phyloP scores from a whole-genome alignment of 2,888 invertebrate species.

The Lithophane semibrunnea region DNA sequence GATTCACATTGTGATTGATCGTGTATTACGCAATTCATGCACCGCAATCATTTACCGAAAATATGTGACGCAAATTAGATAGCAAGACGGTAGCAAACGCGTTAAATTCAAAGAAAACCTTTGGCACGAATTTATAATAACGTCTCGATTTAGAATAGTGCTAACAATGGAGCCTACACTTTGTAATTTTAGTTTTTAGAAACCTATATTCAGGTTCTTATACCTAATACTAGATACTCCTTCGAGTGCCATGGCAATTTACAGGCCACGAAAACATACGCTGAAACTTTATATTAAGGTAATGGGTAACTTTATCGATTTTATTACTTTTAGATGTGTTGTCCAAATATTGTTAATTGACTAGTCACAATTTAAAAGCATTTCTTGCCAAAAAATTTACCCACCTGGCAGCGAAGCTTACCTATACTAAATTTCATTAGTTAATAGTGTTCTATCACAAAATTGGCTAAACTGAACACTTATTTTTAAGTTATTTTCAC shows the following conservation, averaged over 20 bases:
- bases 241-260: constrained; percentile 42
- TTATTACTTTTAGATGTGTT: constrained; percentile 40
- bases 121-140: not conserved
- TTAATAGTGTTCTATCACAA: not conserved
- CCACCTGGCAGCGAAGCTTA: constrained; percentile 34
- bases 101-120: not conserved
- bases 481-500: not conserved
- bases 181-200: not conserved
- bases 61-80: no score
- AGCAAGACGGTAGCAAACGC: constrained; percentile 21
- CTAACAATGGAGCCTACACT: not conserved
- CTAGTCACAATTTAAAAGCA: constrained; percentile 42
- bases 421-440: not conserved
- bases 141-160: constrained; percentile 15
- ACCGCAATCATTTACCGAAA: no score
- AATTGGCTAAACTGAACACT: not conserved
- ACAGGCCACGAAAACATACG: constrained; percentile 40
- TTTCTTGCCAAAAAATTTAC: constrained; percentile 51
- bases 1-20: no score
- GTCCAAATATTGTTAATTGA: constrained; percentile 15
- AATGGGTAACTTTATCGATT: constrained; percentile 44
- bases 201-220: not conserved
- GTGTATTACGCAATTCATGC: no score
- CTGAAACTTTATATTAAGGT: constrained; percentile 36
- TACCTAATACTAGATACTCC: not conserved